phyloP scores from a whole-genome alignment of 2,888 invertebrate species.

The Villa cingulata region DNA sequence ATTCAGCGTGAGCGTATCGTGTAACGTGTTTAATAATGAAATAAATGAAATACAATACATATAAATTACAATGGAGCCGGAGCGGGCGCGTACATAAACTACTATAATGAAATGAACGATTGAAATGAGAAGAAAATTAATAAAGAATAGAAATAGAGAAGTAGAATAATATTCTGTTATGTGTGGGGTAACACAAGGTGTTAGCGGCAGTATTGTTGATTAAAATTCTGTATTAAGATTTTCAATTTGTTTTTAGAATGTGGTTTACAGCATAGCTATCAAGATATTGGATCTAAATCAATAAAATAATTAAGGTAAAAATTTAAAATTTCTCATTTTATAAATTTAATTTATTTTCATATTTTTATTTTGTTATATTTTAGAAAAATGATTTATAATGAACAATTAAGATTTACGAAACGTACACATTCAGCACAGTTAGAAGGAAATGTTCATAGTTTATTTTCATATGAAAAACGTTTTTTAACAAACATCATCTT shows the following conservation, averaged over 20 bases:
- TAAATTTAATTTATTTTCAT: too few species aligned
- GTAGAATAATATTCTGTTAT: too few species aligned
- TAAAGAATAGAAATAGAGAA: too few species aligned
- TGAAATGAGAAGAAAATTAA: too few species aligned
- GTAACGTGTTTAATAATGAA: too few species aligned
- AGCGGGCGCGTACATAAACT: too few species aligned
- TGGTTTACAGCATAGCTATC: slow-evolving; percentile 92
- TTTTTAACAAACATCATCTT: slow-evolving; percentile 44
- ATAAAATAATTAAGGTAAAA: slow-evolving; percentile 45
- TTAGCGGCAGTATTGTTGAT: slow-evolving; percentile 95
- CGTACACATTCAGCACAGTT: slow-evolving; percentile 89
- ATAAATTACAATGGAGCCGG: too few species aligned
- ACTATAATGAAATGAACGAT: too few species aligned
- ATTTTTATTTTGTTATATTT: slow-evolving; percentile 3
- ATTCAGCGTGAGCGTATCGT: too few species aligned
- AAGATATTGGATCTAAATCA: slow-evolving; percentile 83
- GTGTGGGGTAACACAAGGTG: too few species aligned
- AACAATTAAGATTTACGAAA: slow-evolving; percentile 86
- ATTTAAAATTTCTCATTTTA: background rate
- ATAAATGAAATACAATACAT: too few species aligned
- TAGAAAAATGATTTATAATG: slow-evolving; percentile 66
- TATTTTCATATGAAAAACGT: slow-evolving; percentile 89
- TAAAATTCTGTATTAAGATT: slow-evolving; percentile 94
- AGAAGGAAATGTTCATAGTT: slow-evolving; percentile 95
- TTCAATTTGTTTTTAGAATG: slow-evolving; percentile 89